Evolutionary conservation across 2,797 vertebrate species (phyloP), one percentile per base, ranked within the genome.

Genomic region (Lacerta viridis): DNA sequence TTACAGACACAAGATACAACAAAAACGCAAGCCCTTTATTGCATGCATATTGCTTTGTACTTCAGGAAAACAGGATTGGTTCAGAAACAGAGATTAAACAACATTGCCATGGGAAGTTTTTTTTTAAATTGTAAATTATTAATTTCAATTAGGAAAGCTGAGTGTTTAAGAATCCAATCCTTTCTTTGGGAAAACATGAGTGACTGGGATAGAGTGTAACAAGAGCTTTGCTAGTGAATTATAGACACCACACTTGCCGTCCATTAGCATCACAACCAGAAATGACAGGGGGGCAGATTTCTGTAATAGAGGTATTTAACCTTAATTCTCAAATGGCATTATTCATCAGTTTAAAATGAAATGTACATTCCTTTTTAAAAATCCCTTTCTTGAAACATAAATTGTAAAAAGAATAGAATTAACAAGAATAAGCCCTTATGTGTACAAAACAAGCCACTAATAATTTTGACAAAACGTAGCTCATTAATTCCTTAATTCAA

Each of bases 21-120:
- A 33, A 72, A 43, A 75, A 29, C 50, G 7, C 4, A 23, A 84
- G 36, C 5, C 46, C 11, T 36, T 59, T 75, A 46, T 89, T 91
- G 87, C 61, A 39, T 41, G 39, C 39, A 41, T 41, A 41, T 41
- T 41, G 39, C 39, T 41, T 84, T 64, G 36, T 83, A 39, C 78
- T 86, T 72, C 71, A 59, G 77, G 71, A 43, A 94, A 85, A 88
- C 68, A 43, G 10, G 27, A 77, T 84, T 18, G 5, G 43, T 84
- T 88, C 74, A 93, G 76, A 82, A 94, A 66, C 0, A 93, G 72
- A 86, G 85, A 75, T 5, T 85, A 3, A 41, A 87, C 27, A 43
- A 83, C 61, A 20, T 80, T 64, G 25, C 6, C 25, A 61, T n/a
- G 36, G 55, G 2, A 23, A 59, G 11, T 43, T 55, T 55, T 55